Conservation (phyloP, 92 coral and sea anemone species). For the Epizoanthus scotinus region DNA sequence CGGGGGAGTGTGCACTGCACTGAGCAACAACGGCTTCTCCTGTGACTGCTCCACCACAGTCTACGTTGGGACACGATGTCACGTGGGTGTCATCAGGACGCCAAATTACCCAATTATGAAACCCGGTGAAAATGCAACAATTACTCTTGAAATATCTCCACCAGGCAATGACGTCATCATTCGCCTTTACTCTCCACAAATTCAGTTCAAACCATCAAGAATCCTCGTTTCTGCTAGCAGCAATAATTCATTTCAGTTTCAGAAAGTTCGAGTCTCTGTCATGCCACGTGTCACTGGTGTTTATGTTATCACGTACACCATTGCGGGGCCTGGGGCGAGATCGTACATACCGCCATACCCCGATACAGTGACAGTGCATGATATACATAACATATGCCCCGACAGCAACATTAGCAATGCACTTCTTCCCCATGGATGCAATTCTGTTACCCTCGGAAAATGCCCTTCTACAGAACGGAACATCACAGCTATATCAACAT, state of each 20-base stretch:
- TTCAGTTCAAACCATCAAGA: slow-evolving; percentile 39
- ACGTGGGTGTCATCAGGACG: slow-evolving; percentile 33
- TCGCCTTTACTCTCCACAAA: slow-evolving; percentile 15
- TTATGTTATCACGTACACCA: slow-evolving; percentile 49
- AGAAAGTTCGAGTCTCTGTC: slow-evolving; percentile 32
- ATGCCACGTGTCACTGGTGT: slow-evolving; percentile 47
- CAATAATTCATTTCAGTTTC: background rate
- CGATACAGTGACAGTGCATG: slow-evolving; percentile 46
- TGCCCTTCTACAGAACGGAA: slow-evolving; percentile 27
- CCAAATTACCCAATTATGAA: slow-evolving; percentile 48
- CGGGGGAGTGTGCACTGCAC: slow-evolving; percentile 28
- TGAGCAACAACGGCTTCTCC: slow-evolving; percentile 12
- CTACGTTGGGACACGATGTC: slow-evolving; percentile 25
- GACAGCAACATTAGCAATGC: background rate
- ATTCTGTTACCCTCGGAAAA: slow-evolving; percentile 20
- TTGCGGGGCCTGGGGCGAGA: slow-evolving; percentile 52
- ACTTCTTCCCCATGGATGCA: slow-evolving; percentile 57
- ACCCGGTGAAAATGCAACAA: background rate
- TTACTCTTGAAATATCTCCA: slow-evolving; percentile 49
- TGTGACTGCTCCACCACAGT: slow-evolving; percentile 44
- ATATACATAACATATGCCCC: slow-evolving; percentile 10
- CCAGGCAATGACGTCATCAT: slow-evolving; percentile 49
- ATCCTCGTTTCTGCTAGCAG: slow-evolving; percentile 25
- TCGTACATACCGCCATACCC: slow-evolving; percentile 36
- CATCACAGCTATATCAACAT: slow-evolving; percentile 51